Evolutionary conservation across 2,797 vertebrate genomes (phyloP).

Genomic region (Muraenolepis orangiensis): DNA sequence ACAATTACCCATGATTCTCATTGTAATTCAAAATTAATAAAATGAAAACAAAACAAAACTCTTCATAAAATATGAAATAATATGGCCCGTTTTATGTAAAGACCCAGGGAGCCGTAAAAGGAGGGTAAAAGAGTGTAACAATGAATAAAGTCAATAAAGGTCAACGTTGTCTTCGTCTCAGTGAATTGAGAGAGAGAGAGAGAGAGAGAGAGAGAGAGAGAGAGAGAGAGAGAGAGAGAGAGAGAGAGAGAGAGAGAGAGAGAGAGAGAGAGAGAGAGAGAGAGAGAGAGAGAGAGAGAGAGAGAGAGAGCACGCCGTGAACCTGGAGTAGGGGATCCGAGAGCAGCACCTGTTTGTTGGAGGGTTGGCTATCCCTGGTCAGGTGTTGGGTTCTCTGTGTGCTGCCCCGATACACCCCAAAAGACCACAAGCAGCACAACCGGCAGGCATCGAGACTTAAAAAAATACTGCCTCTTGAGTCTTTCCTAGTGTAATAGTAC

Average conservation of each 20-base stretch:
- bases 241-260: not conserved
- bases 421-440: too few relatives aligned
- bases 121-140: not conserved
- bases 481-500: not conserved
- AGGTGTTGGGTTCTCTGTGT: constrained; percentile 28
- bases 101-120: not conserved
- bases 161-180: constrained; percentile 19
- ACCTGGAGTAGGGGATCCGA: constrained; percentile 2
- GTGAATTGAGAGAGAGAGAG: not conserved
- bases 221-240: not conserved
- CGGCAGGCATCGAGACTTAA: not conserved
- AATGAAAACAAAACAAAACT: not conserved
- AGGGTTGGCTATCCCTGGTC: constrained; percentile 26
- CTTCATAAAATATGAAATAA: too few relatives aligned
- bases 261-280: not conserved
- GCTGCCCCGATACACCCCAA: constrained; percentile 31
- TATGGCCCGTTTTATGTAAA: too few relatives aligned
- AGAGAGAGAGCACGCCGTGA: not conserved
- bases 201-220: not conserved
- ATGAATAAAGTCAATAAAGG: not conserved
- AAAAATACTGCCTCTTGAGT: not conserved
- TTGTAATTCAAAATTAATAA: not conserved
- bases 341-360: constrained; percentile 50
- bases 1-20: not conserved
- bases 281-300: not conserved